Base-by-base conservation (phyloP, 2,888 invertebrate genomes). In the Scaptomyza caliginosa region DNA sequence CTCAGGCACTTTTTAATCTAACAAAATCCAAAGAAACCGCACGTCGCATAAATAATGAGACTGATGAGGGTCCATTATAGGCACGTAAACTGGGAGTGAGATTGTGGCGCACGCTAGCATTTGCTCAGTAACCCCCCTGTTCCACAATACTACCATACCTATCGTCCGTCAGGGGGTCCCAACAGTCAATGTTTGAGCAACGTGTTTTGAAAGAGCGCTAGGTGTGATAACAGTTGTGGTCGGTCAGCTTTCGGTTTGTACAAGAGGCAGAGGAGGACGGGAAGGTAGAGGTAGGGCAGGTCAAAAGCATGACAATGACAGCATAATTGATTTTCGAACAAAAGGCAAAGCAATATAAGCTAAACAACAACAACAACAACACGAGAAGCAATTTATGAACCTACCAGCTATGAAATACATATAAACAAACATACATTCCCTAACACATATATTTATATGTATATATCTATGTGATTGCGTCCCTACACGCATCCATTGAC, bases 1-100 rank as follows among this genome's bases (percentile, higher is more conserved):
- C 81, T 88, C 86, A 82, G 83, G 86, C 88, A 85, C 88, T 83
- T 83, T 83, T 83, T 83, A 83, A 83, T 87, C 84, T 84, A 87
- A 88, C 83, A 87, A 84, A 88, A 83, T 88, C 88, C 86, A 84
- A 88, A 88, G 88, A 88, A 84, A 84, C 88, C 88, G 88, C 88
- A 84, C 88, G 86, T 79, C 86, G 84, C 89, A 84, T 84, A 87
- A 88, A 82, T 84, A 84, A 84, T 84, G 84, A 88, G 83, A 88
- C 83, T 84, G 84, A 84, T 88, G 88, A 88, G 84, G 88, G 84
- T 88, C 84, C 84, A 88, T 84, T 88, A 88, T 88, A 88, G 86
- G 76, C 83, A 84, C 83, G 88, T 87, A 80, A 81, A 64, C 13
- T 59, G 52, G 50, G 36, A 19, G 74, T 58, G 65, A 54, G 67